Base-by-base conservation (phyloP, 2,888 invertebrate genomes). In the Lamellibrachia columna region DNA sequence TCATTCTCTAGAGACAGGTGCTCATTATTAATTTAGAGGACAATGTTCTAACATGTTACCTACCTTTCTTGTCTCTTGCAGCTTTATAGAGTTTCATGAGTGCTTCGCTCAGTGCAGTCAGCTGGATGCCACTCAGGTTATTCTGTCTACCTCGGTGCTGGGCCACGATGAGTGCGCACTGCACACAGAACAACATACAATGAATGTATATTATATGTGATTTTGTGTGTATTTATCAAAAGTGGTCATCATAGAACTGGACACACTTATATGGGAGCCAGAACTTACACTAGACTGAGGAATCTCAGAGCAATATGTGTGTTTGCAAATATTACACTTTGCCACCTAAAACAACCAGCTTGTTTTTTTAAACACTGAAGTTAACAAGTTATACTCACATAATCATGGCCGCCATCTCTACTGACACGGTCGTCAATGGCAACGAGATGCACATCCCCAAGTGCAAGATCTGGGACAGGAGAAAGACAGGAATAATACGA, bases 401-500 rank as follows among this genome's bases (percentile, higher is more conserved):
- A 95, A 91, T 95, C 95, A 92, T 94, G 93, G 3, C 94, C 94
- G 1, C 94, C 94, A 60, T 93, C 94, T 15, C 94, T 91, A 55
- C 92, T 93, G 52, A 93, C 93, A 52, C 93, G 91, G 91, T 95
- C 95, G 93, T 96, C 95, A 60, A 96, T 58, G 2, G 95, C 93
- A 90, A 96, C 95, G 22, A 97, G 92, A 94, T 97, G 97, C 55
- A 95, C 95, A 93, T 97, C 94, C 60, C 94, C 94, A 9, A 94
- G 93, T 7, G 91, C 91, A n/a, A 94, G 91, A 93, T 94, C 94
- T 93, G 91, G 40, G 40, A 40, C 40, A 40, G 40, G 40, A 40
- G 40, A 91, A 91, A 58, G 75, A 92, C 15, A 93, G 9, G 4
- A 52, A 53, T 58, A 40, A 55, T 91, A 55, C 55, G 9, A 9